Percentiles rank a stretch among this genome's conserved stretches.
phyloP scores from a whole-genome alignment of 2,888 invertebrate species.

The Ditula angustiorana region DNA sequence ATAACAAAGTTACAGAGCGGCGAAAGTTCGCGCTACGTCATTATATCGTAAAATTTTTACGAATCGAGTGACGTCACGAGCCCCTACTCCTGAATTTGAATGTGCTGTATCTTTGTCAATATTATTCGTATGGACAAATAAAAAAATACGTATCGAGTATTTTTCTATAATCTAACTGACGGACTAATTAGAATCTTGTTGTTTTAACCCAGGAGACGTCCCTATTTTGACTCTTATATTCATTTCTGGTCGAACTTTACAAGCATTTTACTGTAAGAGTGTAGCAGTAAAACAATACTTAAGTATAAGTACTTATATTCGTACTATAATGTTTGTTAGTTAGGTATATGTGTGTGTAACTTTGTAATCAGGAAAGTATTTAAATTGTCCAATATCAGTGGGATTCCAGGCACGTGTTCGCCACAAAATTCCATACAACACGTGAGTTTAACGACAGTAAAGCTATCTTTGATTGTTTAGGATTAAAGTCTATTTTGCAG shows the following conservation, averaged over 20 bases:
- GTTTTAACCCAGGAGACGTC: too few species aligned
- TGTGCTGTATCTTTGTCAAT: too few species aligned
- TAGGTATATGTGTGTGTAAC: not conserved
- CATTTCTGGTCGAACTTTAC: not conserved
- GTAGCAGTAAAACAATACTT: not conserved
- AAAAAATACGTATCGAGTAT: too few species aligned
- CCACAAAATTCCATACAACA: not conserved
- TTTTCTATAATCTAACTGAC: too few species aligned
- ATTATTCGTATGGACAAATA: too few species aligned
- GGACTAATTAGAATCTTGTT: too few species aligned
- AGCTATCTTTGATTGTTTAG: constrained; percentile 14
- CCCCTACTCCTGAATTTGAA: too few species aligned
- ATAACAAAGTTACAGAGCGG: too few species aligned
- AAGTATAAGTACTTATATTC: not conserved
- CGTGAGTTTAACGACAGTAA: not conserved
- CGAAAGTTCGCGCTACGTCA: too few species aligned
- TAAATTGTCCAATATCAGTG: not conserved
- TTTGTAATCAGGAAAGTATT: not conserved
- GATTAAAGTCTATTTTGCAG: constrained; percentile 16
- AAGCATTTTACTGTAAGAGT: not conserved
- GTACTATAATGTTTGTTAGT: not conserved
- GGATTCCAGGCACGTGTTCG: constrained; percentile 9
- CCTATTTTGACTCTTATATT: too few species aligned
- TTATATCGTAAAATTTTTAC: too few species aligned
- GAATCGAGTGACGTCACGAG: too few species aligned